Base-by-base conservation (phyloP, 2,888 invertebrate genomes). In the Apomyelois bistriatella region DNA sequence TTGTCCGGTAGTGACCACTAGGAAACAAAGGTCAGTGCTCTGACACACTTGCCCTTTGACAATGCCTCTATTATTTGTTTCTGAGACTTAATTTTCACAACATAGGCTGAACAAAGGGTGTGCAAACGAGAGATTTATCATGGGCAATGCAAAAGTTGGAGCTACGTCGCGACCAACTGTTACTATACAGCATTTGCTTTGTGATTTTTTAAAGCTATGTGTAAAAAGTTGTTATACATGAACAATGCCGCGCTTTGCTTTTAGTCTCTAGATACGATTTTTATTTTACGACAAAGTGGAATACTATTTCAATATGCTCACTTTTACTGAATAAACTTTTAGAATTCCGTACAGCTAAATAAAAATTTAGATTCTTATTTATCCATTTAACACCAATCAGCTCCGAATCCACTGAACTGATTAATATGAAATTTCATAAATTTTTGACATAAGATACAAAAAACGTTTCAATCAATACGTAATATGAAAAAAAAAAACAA, bases 121-220 rank as follows among this genome's bases (percentile, higher is more conserved):
- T 48, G 57, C 54, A 57, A 55, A 58, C 58, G 54, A 64, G 61
- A 71, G 64, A 74, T 78, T 76, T 76, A 75, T 78, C 74, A 70
- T 67, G 58, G 61, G 56, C 61, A 58, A 63, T 68, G 64, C 61
- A 66, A 67, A 71, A 70, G 67, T 72, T 72, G 56, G 53, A 62
- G 54, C 51, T 56, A 56, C 57, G 65, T 63, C 66, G 60, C 52
- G 56, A 63, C 57, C 68, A 72, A 67, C 66, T 64, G 65, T 64
- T 63, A 58, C 59, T 51, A 52, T 37, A 43, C 50, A 53, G n/a
- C 57, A 55, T 58, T 53, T 50, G 54, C 57, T 57, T 60, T 54
- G 37, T 30, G 38, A 38, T 49, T 49, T 48, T 49, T 28, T 28
- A 13, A 38, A 15, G 38, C 38, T 10, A 22, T 38, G 28, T 22